Conservation (phyloP, 2,797 vertebrate genomes). For the Semotilus atromaculatus region DNA sequence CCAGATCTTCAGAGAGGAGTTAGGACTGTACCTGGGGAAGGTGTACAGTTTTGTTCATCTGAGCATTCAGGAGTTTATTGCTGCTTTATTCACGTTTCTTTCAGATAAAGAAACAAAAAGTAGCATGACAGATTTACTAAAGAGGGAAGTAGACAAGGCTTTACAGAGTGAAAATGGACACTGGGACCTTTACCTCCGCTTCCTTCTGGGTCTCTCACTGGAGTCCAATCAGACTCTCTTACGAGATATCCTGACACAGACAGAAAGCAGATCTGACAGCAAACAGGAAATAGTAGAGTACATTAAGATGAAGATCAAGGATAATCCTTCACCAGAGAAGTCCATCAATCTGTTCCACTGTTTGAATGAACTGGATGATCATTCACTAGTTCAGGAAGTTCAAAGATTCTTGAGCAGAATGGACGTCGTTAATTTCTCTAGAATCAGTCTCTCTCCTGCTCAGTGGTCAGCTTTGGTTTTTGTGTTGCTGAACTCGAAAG, state of each 20-base stretch:
- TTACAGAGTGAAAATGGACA: not conserved
- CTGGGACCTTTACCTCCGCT: not conserved
- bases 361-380: not conserved
- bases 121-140: not conserved
- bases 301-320: not conserved
- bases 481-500: not conserved
- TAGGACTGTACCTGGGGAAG: not conserved
- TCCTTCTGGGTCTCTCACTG: slow-evolving; percentile 1
- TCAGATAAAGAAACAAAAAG: not conserved
- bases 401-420: not conserved
- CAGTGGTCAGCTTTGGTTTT: not conserved
- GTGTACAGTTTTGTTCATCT: not conserved
- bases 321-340: not conserved
- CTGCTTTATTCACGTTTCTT: not conserved
- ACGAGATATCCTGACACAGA: not conserved
- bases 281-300: not conserved
- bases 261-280: not conserved
- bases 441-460: not conserved
- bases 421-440: not conserved
- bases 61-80: not conserved
- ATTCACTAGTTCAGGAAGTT: not conserved
- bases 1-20: not conserved
- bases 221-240: not conserved
- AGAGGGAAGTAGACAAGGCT: not conserved
- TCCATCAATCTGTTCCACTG: not conserved